Evolutionary conservation across 2,888 invertebrate species (phyloP).

Genomic region (Aelia acuminata): DNA sequence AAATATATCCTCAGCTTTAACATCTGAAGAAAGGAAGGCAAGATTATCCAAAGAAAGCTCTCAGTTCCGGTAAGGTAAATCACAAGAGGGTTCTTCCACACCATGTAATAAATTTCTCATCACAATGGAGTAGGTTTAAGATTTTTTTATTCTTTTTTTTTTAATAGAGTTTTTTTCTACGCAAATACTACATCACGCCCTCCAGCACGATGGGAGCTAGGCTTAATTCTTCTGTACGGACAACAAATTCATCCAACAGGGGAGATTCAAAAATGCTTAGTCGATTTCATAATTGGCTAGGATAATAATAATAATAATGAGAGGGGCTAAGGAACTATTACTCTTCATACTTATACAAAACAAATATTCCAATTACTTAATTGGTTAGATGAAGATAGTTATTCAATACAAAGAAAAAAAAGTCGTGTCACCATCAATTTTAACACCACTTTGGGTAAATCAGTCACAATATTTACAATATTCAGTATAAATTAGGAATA

Average conservation of each 20-base stretch:
- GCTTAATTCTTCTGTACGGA: not conserved
- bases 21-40: not conserved
- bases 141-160: not conserved
- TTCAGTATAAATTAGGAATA: too few species aligned
- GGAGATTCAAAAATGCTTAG: not conserved
- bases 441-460: too few species aligned
- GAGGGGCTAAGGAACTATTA: too few species aligned
- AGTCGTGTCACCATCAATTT: too few species aligned
- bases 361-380: too few species aligned
- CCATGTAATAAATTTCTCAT: not conserved
- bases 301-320: too few species aligned
- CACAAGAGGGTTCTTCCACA: not conserved
- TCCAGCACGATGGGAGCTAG: not conserved
- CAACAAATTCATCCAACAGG: too few species aligned
- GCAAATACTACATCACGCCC: not conserved
- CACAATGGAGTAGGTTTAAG: not conserved
- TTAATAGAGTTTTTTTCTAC: not conserved
- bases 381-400: too few species aligned
- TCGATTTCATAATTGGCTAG: not conserved
- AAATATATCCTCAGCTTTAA: not conserved
- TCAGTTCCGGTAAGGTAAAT: slow-evolving; percentile 10
- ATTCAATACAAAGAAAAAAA: too few species aligned
- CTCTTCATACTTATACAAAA: too few species aligned
- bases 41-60: slow-evolving; percentile 17
- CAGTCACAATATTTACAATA: too few species aligned